A percentile compares a stretch with the other conserved stretches of the same genome.
Conservation (phyloP, 2,888 invertebrate species). For the Drosophila melanocephala region DNA sequence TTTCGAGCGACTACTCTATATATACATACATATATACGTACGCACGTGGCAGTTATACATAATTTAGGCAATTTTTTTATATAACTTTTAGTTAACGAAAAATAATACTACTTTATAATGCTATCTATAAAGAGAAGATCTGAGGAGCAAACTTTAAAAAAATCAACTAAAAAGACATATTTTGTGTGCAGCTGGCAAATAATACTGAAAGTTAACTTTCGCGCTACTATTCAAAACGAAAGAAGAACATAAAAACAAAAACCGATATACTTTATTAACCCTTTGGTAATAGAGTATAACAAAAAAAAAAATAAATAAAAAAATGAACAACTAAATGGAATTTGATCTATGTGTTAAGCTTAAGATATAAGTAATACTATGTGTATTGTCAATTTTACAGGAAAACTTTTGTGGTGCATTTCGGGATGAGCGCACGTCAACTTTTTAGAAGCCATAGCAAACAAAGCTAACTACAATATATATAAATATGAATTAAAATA, state of each 20-base stretch:
- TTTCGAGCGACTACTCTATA: conserved; percentile 11
- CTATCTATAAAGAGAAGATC: conserved; percentile 14
- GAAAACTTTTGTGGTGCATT: conserved; percentile 49
- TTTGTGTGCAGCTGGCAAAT: conserved; percentile 10
- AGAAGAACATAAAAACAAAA: neutral
- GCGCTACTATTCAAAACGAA: conserved; percentile 24
- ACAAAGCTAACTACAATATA: conserved; percentile 46
- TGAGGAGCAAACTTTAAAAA: conserved; percentile 19
- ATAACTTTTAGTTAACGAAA: conserved; percentile 58
- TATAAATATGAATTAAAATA: conserved; percentile 19
- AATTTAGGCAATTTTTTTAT: conserved; percentile 73
- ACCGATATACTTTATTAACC: conserved; percentile 3
- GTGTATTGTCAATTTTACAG: conserved; percentile 69
- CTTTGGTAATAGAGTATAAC: neutral
- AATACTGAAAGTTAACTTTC: conserved; percentile 14
- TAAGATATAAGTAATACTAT: conserved; percentile 42
- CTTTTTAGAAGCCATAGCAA: conserved; percentile 58
- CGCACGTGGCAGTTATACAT: conserved; percentile 42
- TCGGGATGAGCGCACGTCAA: conserved; percentile 31
- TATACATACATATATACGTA: conserved; percentile 25
- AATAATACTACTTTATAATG: conserved; percentile 10
- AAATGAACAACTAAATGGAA: conserved; percentile 43
- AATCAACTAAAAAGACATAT: conserved; percentile 19
- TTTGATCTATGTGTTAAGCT: conserved; percentile 55
- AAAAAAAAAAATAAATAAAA: neutral